phyloP scores from a whole-genome alignment of 2,888 invertebrate species.

The Ptychoptera contaminata region DNA sequence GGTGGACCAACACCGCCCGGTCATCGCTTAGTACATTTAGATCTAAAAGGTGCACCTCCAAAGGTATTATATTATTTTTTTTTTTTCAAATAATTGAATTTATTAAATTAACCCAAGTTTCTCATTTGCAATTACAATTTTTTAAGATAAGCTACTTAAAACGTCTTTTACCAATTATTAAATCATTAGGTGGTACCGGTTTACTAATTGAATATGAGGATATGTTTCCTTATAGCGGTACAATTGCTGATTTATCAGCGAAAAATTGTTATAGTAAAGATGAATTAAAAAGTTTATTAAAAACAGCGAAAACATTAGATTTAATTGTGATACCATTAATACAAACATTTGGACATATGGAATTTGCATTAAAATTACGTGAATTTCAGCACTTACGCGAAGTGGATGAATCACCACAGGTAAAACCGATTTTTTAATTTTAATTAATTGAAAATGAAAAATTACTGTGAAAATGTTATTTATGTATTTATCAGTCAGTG shows the following conservation, averaged over 20 bases:
- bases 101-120: slow-evolving; percentile 1
- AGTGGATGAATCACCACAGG: slow-evolving; percentile 40
- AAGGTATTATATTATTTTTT: slow-evolving; percentile 22
- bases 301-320: slow-evolving; percentile 36
- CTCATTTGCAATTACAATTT: slow-evolving; percentile 32
- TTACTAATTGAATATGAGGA: slow-evolving; percentile 64
- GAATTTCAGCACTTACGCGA: slow-evolving; percentile 47
- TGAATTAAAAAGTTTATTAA: slow-evolving; percentile 34
- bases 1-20: slow-evolving; percentile 25
- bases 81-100: neutral
- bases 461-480: neutral
- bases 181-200: slow-evolving; percentile 53
- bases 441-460: neutral
- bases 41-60: slow-evolving; percentile 64
- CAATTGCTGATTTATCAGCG: slow-evolving; percentile 36
- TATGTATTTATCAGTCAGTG: slow-evolving; percentile 36
- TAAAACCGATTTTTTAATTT: slow-evolving; percentile 13
- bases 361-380: slow-evolving; percentile 51
- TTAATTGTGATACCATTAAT: slow-evolving; percentile 57
- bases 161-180: slow-evolving; percentile 39
- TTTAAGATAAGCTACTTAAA: slow-evolving; percentile 38
- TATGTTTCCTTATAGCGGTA: slow-evolving; percentile 58
- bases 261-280: slow-evolving; percentile 32
- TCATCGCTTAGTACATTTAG: slow-evolving; percentile 51
- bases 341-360: slow-evolving; percentile 64